Conservation (phyloP, 2,888 invertebrate species). For the Hybos culiciformis region DNA sequence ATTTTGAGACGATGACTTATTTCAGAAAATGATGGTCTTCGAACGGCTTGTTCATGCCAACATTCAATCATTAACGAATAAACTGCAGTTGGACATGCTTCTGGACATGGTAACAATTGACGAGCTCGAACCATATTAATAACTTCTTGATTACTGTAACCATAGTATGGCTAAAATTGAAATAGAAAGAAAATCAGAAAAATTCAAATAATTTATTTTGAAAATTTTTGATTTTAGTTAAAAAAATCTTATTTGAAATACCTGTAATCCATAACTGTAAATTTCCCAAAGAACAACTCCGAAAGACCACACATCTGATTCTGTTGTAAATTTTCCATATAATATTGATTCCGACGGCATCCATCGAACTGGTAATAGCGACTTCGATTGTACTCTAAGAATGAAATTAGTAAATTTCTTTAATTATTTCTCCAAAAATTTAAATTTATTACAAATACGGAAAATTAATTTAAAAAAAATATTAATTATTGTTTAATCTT, state of each 20-base stretch:
- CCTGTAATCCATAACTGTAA: conserved; percentile 90
- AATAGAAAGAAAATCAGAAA: too few species aligned
- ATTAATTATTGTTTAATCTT: not conserved
- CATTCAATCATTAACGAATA: conserved; percentile 97
- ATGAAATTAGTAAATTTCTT: too few species aligned
- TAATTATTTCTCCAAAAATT: too few species aligned
- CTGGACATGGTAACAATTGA: conserved; percentile 83
- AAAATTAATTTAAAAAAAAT: not conserved
- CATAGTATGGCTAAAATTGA: conserved; percentile 71
- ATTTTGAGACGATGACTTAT: conserved; percentile 70
- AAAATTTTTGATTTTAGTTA: too few species aligned
- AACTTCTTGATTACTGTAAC: conserved; percentile 90
- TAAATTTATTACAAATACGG: too few species aligned
- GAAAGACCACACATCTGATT: conserved; percentile 97
- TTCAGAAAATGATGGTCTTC: conserved; percentile 86
- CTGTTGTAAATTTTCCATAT: conserved; percentile 94
- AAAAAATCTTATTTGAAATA: conserved; percentile 26
- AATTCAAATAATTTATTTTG: not conserved
- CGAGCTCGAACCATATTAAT: conserved; percentile 93
- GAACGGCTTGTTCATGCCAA: conserved; percentile 88
- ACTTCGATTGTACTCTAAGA: conserved; percentile 88
- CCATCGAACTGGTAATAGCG: conserved; percentile 89
- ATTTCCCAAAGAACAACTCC: conserved; percentile 99
- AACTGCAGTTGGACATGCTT: conserved; percentile 80
- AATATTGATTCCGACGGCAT: conserved; percentile 99